Base-by-base conservation (phyloP, 2,113 vertebrate genomes). In the Paracanthobrama guichenoti region DNA sequence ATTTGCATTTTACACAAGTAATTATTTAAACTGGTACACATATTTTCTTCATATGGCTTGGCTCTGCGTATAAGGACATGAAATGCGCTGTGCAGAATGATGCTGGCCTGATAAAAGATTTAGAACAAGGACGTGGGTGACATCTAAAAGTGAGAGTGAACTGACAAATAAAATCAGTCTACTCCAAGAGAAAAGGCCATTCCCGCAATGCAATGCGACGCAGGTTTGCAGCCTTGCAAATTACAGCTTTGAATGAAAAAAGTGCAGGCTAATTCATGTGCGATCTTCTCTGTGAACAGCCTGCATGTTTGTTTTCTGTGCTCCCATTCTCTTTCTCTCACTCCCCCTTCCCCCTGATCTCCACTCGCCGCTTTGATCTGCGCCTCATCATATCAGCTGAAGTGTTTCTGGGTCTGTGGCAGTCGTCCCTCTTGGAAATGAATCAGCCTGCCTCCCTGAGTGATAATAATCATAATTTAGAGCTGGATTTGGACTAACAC, bases 381-480 rank as follows among this genome's bases (percentile, higher is more conserved):
- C 44, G 2, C 28, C 24, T 60, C 44, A 80, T 71, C 67, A 69
- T 66, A 73, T 66, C 69, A 66, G 48, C 55, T 87, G 50, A 76
- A 85, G 84, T 83, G 84, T 82, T 82, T 85, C 73, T 59, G 67
- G 62, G 11, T 39, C 42, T 44, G 60, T 62, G 44, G 78, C 75
- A 48, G 28, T 35, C 53, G 60, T 77, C 62, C 44, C 7, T 44
- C 78, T 71, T 82, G 69, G 42, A 79, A 69, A 82, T 66, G 81
- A 83, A 85, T 75, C 67, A 48, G 83, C 81, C 72, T 73, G 77
- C 60, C 72, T 87, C 71, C 20, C 71, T 84, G 86, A 85, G 78
- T 71, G 86, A 84, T 84, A 82, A 87, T 84, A 84, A 87, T 87
- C 86, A 77, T 82, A 78, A 87, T 71, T 77, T 62, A 55, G 53